Base-by-base conservation (phyloP, 1,140 invertebrate species). In the Ptiloglossa arizonensis region DNA sequence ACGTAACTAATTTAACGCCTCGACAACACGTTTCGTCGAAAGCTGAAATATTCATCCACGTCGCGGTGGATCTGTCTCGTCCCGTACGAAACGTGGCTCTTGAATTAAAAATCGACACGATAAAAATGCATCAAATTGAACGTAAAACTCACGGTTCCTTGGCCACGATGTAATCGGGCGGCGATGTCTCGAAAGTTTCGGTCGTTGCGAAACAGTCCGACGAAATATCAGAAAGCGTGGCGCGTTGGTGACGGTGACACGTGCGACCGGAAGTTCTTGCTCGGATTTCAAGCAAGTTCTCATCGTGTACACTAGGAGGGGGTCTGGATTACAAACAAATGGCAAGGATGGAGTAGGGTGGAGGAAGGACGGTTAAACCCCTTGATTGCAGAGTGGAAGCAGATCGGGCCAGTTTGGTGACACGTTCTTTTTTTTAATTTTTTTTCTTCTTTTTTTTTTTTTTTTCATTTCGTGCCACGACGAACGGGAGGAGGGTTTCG, bases 281-380 rank as follows among this genome's bases (percentile, higher is more conserved):
- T 60, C 15, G 38, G 48, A 69, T 69, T 60, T 41, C 46, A 69
- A 76, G 54, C 54, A 38, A 67, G 50, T 75, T 67, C 68, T 35
- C 63, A 54, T 2, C 38, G 41, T 56, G 17, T 38, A 15, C 13
- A 32, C 27, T 32, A 13, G 24, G 29, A 5, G 29, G 17, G 48
- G 19, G 48, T 19, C 5, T 52, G n/a, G 22, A 35, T 29, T 60
- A 35, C 35, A 69, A 56, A 69, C 35, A 56, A 69, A 57, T 41
- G 52, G 52, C 13, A 38, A 5, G n/a, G 3, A 13, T 13, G 32
- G 27, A 6, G 35, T 4, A 15, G n/a, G 3, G n/a, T 13, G 32
- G 27, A 6, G 35, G 8, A 15, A n/a, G 38, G 19, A 15, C 19
- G 35, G 38, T 32, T 22, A 38, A 68, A 56, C 3, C 32, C 9